Conservation (phyloP, 2,888 invertebrate genomes). For the Pachydiplax longipennis region DNA sequence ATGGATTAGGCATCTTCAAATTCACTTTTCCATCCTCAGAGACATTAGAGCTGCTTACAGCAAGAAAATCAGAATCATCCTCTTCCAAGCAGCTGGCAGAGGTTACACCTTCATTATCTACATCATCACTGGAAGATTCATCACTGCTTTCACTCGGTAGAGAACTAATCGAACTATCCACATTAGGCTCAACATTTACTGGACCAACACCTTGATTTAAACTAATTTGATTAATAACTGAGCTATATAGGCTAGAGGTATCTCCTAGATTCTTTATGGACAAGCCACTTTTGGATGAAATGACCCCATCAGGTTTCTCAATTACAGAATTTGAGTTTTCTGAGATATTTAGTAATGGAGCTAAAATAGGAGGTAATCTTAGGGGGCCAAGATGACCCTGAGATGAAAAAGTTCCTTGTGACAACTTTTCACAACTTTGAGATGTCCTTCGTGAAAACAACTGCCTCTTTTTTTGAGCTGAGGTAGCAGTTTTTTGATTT, state of each 20-base stretch:
- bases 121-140: slow-evolving; percentile 46
- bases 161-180: slow-evolving; percentile 69
- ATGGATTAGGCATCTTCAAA: neutral
- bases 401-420: slow-evolving; percentile 32
- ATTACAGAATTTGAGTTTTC: slow-evolving; percentile 49
- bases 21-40: slow-evolving; percentile 1
- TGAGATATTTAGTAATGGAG: slow-evolving; percentile 60
- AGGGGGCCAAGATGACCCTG: slow-evolving; percentile 66
- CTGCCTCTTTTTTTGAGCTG: slow-evolving; percentile 53
- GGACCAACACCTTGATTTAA: neutral
- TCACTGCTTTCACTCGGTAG: slow-evolving; percentile 53
- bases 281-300: neutral
- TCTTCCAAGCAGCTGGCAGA: slow-evolving; percentile 18
- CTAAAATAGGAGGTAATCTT: slow-evolving; percentile 74
- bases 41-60: slow-evolving; percentile 7
- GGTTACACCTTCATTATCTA: slow-evolving; percentile 3
- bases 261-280: neutral
- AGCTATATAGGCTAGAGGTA: neutral
- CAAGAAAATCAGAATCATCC: slow-evolving; percentile 8
- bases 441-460: slow-evolving; percentile 67
- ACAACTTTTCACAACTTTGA: slow-evolving; percentile 68
- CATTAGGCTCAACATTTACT: slow-evolving; percentile 71
- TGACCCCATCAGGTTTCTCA: neutral
- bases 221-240: neutral
- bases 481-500: neutral